Evolutionary conservation across 2,888 invertebrate genomes (phyloP).

Genomic region (Aplocera efformata): DNA sequence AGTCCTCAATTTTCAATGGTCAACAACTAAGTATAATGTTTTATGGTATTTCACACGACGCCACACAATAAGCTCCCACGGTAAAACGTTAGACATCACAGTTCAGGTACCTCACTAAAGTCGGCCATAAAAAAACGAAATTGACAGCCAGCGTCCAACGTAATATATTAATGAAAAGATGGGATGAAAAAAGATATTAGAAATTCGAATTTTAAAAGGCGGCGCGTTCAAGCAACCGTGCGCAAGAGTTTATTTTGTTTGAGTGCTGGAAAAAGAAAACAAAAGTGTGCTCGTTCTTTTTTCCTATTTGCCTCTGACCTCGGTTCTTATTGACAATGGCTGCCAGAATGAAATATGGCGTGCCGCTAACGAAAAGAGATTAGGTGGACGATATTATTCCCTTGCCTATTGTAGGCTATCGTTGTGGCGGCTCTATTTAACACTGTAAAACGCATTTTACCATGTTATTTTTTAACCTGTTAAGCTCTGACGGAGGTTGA

Average conservation of each 20-base stretch:
- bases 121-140: slow-evolving; percentile 52
- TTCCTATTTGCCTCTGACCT: slow-evolving; percentile 77
- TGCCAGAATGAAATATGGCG: slow-evolving; percentile 79
- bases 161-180: slow-evolving; percentile 79
- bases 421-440: slow-evolving; percentile 56
- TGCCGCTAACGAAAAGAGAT: slow-evolving; percentile 74
- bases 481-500: slow-evolving; percentile 59
- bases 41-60: slow-evolving; percentile 45
- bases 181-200: slow-evolving; percentile 63
- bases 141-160: slow-evolving; percentile 65
- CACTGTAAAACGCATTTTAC: slow-evolving; percentile 50
- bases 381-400: slow-evolving; percentile 70
- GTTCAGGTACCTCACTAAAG: slow-evolving; percentile 51
- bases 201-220: slow-evolving; percentile 71
- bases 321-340: slow-evolving; percentile 77
- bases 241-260: slow-evolving; percentile 69
- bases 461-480: slow-evolving; percentile 60
- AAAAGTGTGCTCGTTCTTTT: slow-evolving; percentile 68
- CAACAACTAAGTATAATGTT: slow-evolving; percentile 38
- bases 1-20: slow-evolving; percentile 28
- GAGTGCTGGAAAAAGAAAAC: slow-evolving; percentile 72
- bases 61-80: slow-evolving; percentile 49
- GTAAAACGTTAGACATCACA: slow-evolving; percentile 54
- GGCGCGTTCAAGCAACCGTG: slow-evolving; percentile 70
- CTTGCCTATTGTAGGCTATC: slow-evolving; percentile 48